A percentile compares a stretch with the other conserved stretches of the same genome.
Conservation (phyloP, 2,888 invertebrate species). For the Diachrysia chrysitis region DNA sequence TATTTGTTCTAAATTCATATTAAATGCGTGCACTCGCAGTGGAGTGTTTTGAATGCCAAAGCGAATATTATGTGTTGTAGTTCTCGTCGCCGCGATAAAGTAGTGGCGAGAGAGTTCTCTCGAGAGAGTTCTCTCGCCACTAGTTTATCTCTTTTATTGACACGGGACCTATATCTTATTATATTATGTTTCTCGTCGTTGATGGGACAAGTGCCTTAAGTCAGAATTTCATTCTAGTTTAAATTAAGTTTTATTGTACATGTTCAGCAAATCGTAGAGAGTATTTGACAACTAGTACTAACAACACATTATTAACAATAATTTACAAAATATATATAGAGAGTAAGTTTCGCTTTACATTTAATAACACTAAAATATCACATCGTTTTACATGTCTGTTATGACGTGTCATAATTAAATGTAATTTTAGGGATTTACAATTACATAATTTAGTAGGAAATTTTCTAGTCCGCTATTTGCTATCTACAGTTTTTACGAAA, state of each 20-base stretch:
- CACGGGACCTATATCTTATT: no score
- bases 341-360: constrained; percentile 47
- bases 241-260: not conserved
- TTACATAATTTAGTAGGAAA: constrained; percentile 5
- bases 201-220: no score
- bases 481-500: constrained; percentile 8
- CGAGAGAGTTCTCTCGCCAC: no score
- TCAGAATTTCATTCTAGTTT: not conserved
- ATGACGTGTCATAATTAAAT: constrained; percentile 30
- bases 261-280: not conserved
- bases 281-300: constrained; percentile 9
- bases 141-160: no score
- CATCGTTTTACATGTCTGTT: constrained; percentile 47
- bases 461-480: constrained; percentile 28
- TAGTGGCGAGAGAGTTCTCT: no score
- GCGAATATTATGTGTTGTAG: no score
- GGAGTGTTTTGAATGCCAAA: no score
- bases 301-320: constrained; percentile 14
- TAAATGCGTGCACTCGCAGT: no score
- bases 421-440: constrained; percentile 10
- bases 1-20: no score
- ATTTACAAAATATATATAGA: constrained; percentile 41
- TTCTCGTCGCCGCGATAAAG: no score
- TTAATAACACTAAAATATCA: constrained; percentile 60
- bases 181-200: no score